These are phyloP conservation scores for Lomographa bimaculata DNA, from an alignment of 2,888 invertebrate species.

Conservation along the genomic window DNA sequence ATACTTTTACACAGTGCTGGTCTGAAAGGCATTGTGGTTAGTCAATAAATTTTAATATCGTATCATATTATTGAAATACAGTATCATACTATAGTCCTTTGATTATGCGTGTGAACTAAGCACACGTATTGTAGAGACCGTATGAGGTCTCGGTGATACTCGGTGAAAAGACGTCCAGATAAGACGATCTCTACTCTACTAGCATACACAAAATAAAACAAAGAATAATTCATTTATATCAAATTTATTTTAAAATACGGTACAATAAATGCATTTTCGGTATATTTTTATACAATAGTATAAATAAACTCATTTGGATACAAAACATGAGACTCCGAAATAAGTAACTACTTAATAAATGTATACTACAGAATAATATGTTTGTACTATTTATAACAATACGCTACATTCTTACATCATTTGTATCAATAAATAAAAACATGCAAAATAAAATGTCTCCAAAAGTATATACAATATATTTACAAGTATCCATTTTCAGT, in stretches of 20 bases:
- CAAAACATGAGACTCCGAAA: conserved; percentile 31
- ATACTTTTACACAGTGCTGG: no score
- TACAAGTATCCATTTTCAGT: conserved; percentile 47
- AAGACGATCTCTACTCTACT: no score
- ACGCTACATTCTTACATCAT: conserved; percentile 19
- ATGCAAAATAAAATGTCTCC: conserved; percentile 28
- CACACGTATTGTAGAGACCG: no score
- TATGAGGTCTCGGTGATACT: no score
- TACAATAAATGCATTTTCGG: conserved; percentile 69
- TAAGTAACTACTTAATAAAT: conserved; percentile 25
- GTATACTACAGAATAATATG: conserved; percentile 41
- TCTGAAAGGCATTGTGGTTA: no score
- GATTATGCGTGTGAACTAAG: no score
- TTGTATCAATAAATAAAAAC: conserved; percentile 37
- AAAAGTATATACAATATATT: conserved; percentile 40
- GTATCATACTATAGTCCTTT: no score
- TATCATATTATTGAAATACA: no score
- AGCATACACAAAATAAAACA: no score
- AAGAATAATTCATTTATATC: no score
- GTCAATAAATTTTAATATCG: no score
- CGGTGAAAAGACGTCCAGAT: no score
- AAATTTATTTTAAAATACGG: conserved; percentile 31
- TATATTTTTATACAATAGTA: conserved; percentile 61
- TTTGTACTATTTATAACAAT: conserved; percentile 57
- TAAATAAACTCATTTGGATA: conserved; percentile 35